phyloP scores from a whole-genome alignment of 2,113 vertebrate genomes.

The Sprattus sprattus region DNA sequence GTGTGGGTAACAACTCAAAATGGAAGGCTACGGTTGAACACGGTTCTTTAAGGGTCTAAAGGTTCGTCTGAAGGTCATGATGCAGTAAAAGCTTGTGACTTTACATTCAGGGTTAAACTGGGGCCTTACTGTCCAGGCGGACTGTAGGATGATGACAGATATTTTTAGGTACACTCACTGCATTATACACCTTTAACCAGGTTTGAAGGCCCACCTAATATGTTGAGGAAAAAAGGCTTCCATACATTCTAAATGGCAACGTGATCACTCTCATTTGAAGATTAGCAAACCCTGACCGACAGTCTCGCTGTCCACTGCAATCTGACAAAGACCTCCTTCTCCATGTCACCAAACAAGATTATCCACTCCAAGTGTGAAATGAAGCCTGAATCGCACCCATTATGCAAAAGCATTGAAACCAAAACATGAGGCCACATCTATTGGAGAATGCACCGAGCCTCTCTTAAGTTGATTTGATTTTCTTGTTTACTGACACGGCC shows the following conservation, averaged over 20 bases:
- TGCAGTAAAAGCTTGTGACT: background rate
- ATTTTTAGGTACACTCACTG: background rate
- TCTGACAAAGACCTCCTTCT: background rate
- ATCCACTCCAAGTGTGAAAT: background rate
- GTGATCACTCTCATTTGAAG: conserved; percentile 1
- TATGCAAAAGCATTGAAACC: background rate
- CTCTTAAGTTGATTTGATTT: background rate
- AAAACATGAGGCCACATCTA: background rate
- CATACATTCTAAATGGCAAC: background rate
- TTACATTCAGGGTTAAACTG: background rate
- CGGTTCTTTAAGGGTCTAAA: background rate
- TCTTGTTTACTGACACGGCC: background rate
- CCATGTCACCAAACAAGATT: conserved; percentile 22
- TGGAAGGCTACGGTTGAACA: background rate
- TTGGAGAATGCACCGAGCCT: background rate
- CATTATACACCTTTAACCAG: background rate
- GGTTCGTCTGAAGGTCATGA: background rate
- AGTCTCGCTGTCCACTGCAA: background rate
- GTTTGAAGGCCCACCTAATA: background rate
- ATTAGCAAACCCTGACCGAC: background rate
- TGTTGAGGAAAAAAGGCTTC: background rate
- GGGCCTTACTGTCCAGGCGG: background rate
- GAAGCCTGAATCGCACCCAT: background rate
- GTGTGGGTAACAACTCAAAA: background rate
- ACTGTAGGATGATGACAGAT: background rate